Evolutionary conservation across 2,888 invertebrate species (phyloP), one percentile per base, ranked within the genome.

Genomic region (Mesodorylaimus sp.): DNA sequence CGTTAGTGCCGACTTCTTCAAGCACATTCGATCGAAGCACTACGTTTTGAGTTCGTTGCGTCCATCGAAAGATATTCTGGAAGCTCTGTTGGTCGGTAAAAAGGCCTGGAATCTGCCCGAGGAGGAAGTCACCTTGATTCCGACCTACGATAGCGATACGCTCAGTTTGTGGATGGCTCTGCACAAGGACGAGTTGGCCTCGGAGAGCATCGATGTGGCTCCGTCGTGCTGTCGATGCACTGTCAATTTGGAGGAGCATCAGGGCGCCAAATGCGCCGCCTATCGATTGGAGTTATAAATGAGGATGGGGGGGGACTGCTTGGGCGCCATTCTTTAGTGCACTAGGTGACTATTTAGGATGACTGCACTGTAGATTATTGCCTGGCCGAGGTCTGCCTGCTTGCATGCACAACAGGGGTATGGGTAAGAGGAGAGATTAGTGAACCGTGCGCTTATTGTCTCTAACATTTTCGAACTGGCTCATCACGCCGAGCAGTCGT

Each of bases 251-350:
- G 91, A 93, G 72, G 91, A 93, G 73, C 89, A 91, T 69, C 87
- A 88, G 25, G 47, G 24, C 74, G 89, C 89, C 47, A 88, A 87
- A 60, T 93, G 91, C 73, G 86, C 88, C 59, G 93, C 93, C 60
- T 93, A 91, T 70, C 79, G 93, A 70, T 79, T 93, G 62, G 93
- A 93, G 73, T 91, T 93, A n/a, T n/a, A n/a, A n/a, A n/a, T n/a
- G n/a, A n/a, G n/a, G n/a, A n/a, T n/a, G n/a, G n/a, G n/a, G n/a
- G n/a, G n/a, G n/a, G n/a, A n/a, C n/a, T n/a, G n/a, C n/a, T n/a
- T n/a, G n/a, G n/a, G n/a, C n/a, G n/a, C n/a, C n/a, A n/a, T n/a
- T n/a, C n/a, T n/a, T n/a, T n/a, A n/a, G n/a, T n/a, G n/a, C n/a
- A n/a, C n/a, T n/a, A n/a, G n/a, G n/a, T n/a, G n/a, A n/a, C n/a